These are phyloP conservation scores for Microtus montanus DNA, from an alignment of 2,113 vertebrate species.

Conservation along the genomic window DNA sequence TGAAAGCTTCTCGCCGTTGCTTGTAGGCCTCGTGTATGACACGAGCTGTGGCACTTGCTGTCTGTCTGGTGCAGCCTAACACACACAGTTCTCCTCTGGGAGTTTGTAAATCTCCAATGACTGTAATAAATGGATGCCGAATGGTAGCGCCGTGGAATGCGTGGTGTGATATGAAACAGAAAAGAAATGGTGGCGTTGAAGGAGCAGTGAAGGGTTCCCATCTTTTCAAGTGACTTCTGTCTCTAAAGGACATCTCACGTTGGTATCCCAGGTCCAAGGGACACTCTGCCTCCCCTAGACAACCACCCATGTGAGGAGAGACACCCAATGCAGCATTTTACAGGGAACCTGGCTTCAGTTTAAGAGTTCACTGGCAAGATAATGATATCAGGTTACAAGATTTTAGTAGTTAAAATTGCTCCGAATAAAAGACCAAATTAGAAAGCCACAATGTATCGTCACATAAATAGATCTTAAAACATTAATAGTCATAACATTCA, in stretches of 20 bases:
- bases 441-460: constrained; percentile 66
- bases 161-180: constrained; percentile 48
- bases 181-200: constrained; percentile 46
- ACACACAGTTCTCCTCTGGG: constrained; percentile 28
- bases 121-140: constrained; percentile 37
- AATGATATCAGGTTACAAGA: constrained; percentile 74
- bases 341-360: constrained; percentile 61
- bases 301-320: constrained; percentile 63
- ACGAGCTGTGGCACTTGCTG: neutral
- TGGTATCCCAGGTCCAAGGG: constrained; percentile 41
- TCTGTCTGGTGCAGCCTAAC: neutral
- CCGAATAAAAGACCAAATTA: constrained; percentile 74
- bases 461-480: constrained; percentile 77
- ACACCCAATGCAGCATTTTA: constrained; percentile 63
- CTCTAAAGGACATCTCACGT: constrained; percentile 27
- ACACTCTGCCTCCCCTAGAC: constrained; percentile 56
- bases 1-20: neutral
- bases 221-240: constrained; percentile 51
- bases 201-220: constrained; percentile 38
- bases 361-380: constrained; percentile 75
- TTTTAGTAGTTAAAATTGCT: constrained; percentile 67
- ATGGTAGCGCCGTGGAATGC: constrained; percentile 14
- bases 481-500: constrained; percentile 79
- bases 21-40: constrained; percentile 7
- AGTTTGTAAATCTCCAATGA: constrained; percentile 44